Evolutionary conservation across 2,113 vertebrate species (phyloP).

Genomic region (Aphyosemion australe): DNA sequence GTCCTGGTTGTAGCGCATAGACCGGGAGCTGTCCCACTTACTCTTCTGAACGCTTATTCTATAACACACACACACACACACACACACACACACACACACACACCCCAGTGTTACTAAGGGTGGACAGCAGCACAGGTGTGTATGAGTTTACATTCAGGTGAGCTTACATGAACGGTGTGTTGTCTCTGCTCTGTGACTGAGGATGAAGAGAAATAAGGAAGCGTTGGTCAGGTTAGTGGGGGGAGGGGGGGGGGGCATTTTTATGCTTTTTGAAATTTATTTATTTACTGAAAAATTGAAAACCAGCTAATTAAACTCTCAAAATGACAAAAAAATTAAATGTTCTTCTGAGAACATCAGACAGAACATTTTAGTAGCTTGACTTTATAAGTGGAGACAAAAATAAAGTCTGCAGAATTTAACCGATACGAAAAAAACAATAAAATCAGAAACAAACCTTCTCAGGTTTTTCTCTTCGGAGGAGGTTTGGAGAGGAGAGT

Average conservation of each 20-base stretch:
- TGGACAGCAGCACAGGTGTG: neutral
- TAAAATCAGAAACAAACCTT: conserved; percentile 78
- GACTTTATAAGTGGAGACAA: no score
- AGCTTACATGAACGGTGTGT: conserved; percentile 92
- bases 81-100: neutral
- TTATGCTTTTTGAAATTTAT: no score
- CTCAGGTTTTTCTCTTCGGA: conserved; percentile 88
- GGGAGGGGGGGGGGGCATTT: no score
- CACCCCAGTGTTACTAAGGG: neutral
- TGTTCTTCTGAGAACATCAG: neutral
- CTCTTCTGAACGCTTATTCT: conserved; percentile 92
- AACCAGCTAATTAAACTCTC: neutral
- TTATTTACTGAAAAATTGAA: neutral
- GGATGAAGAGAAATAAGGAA: conserved; percentile 4
- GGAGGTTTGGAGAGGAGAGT: conserved; percentile 87
- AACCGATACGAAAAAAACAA: no score
- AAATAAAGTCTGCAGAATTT: no score
- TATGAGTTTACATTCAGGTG: neutral
- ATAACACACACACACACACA: conserved; percentile 10
- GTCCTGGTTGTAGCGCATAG: conserved; percentile 95
- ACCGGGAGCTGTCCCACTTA: conserved; percentile 94
- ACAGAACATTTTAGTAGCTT: no score
- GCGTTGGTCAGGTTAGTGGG: no score
- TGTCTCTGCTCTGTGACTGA: conserved; percentile 85
- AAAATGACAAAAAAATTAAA: no score